Evolutionary conservation across 1,140 invertebrate species (phyloP), one percentile per base, ranked within the genome.

Genomic region (Diachasma alloeum): DNA sequence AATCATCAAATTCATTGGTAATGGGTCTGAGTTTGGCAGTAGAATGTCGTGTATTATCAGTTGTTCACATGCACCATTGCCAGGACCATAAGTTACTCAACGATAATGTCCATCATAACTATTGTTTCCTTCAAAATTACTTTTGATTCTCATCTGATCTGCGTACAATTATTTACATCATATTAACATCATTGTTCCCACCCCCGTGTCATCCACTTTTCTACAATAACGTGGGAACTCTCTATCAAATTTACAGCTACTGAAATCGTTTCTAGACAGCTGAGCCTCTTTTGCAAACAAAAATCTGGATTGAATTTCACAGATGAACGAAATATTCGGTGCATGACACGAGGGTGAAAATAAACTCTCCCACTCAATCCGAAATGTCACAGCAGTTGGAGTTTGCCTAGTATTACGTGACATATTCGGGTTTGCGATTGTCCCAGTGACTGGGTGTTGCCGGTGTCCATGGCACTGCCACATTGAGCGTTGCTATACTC

Each of bases 381-480:
- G 4, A 63, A 63, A 63, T 15, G 59, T 63, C 59, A 63, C 59
- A 63, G 22, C 59, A 63, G 19, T 63, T 63, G 22, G 1, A 63
- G 11, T 63, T 17, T 19, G 19, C 19, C 9, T 26, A 63, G 1
- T 2, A 31, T 77, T 72, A 89, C 72, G 84, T 86, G 71, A 89
- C 83, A 78, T 90, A 90, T 46, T 90, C 88, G 48, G 88, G 87
- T 71, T 88, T 89, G 15, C 81, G 79, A 71, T 83, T 83, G 63
- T 79, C 77, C 83, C 88, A 84, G 76, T 86, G 86, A 72, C 86
- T 81, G 6, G 87, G 87, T 19, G 87, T 88, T 8, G 87, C 83
- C n/a, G 88, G 87, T 19, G 84, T 86, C 87, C 88, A 89, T 0
- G 88, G 87, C 67, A 89, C 85, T 37, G 87, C 86, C 19, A 88